A percentile compares a stretch with the other conserved stretches of the same genome.
phyloP scores from a whole-genome alignment of 30 jellyfish, hydroid and myxozoan genomes.

The Cassiopea xamachana region DNA sequence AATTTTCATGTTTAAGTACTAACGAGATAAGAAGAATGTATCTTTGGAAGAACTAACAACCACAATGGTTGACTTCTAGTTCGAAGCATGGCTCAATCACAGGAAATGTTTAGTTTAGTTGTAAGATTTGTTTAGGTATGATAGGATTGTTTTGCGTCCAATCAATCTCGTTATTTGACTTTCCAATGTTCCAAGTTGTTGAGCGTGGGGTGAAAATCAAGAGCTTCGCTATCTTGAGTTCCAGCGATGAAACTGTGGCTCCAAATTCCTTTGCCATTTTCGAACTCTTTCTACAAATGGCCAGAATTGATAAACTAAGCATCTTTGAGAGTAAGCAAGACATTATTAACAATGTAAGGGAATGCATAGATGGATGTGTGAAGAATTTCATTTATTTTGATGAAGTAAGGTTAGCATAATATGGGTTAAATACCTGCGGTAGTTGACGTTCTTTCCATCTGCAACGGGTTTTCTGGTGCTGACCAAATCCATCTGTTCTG shows the following conservation, averaged over 20 bases:
- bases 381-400: neutral
- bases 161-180: neutral
- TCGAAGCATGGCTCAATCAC: too few species aligned
- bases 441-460: constrained; percentile 49
- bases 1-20: too few species aligned
- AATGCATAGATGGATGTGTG: too few species aligned
- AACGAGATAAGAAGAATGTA: too few species aligned
- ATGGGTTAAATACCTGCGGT: constrained; percentile 47
- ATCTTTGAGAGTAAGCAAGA: neutral
- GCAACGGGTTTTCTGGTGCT: constrained; percentile 49
- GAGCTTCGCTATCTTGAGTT: constrained; percentile 47
- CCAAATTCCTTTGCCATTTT: constrained; percentile 61
- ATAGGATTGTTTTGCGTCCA: neutral
- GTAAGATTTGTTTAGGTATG: neutral
- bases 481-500: constrained; percentile 81
- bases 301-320: neutral
- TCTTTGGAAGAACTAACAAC: too few species aligned
- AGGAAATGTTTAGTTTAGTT: too few species aligned
- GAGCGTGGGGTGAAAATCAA: neutral
- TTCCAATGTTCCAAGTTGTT: neutral
- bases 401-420: neutral
- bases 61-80: too few species aligned
- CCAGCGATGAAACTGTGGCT: constrained; percentile 81
- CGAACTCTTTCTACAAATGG: constrained; percentile 53
- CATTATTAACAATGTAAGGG: too few species aligned